Conservation (phyloP, 1,140 invertebrate genomes). For the Coboldia fuscipes region DNA sequence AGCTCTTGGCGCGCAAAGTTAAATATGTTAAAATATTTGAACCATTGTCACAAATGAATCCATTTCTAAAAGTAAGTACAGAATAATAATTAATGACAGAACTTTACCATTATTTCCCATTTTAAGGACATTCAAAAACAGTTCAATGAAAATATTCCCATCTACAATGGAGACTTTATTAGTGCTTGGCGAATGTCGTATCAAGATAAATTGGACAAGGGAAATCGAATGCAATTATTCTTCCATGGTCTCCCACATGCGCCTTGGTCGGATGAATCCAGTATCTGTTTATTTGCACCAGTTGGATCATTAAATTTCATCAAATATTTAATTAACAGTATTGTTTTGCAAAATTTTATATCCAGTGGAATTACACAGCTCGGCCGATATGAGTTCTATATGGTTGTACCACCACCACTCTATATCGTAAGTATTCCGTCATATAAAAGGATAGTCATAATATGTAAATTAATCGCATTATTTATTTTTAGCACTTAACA, state of each 20-base stretch:
- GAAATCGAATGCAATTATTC: constrained; percentile 24
- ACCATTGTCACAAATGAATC: constrained; percentile 20
- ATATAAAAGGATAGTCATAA: not conserved
- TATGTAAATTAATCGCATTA: not conserved
- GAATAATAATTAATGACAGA: not conserved
- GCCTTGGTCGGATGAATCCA: constrained; percentile 14
- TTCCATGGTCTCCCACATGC: constrained; percentile 21
- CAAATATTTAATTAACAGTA: constrained; percentile 28
- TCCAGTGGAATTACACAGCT: constrained; percentile 20
- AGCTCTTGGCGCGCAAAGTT: constrained; percentile 19
- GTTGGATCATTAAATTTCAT: constrained; percentile 27
- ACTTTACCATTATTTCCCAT: not conserved
- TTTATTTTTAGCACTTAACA: constrained; percentile 11
- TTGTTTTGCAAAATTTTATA: constrained; percentile 30
- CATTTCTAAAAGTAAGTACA: constrained; percentile 1
- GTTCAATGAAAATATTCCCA: constrained; percentile 15
- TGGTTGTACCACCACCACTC: constrained; percentile 25
- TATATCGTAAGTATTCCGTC: constrained; percentile 22
- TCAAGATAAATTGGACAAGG: constrained; percentile 31
- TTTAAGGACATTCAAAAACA: constrained; percentile 11
- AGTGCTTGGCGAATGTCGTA: constrained; percentile 28
- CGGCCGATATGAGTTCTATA: constrained; percentile 29
- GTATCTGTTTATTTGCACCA: constrained; percentile 26
- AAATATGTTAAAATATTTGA: constrained; percentile 23
- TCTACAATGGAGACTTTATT: constrained; percentile 25